Evolutionary conservation across 2,797 vertebrate species (phyloP), one percentile per base, ranked within the genome.

Genomic region (Alca torda): DNA sequence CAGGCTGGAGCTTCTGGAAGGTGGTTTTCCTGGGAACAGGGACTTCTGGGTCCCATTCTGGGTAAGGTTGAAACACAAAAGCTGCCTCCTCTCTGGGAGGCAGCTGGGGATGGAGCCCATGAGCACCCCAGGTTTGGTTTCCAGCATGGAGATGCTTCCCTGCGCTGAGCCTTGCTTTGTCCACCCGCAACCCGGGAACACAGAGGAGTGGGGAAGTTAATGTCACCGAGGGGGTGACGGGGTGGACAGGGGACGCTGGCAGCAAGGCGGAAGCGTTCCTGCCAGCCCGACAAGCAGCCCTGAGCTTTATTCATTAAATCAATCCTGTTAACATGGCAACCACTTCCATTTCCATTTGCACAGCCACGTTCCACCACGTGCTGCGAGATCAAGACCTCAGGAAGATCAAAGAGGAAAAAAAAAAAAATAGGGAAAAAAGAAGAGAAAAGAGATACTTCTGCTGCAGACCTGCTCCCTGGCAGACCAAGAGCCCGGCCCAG

Each of bases 311-410:
- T 94, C 35, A 0, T 9, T 15, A 33, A 60, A 35, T 14, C 76
- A 53, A 11, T 53, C 60, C 90, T 1, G 82, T 86, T 95, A 83
- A 51, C 93, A 91, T 78, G 91, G 93, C 93, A 95, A 95, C 94
- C 17, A 0, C 76, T 89, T 76, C 95, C 79, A 35, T 69, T 79
- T 84, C 30, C 25, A 67, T 93, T 16, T 35, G 45, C 51, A 61
- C 18, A 3, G 59, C 39, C 54, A 1, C 35, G 4, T 53, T 78
- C 83, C 59, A 8, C 39, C 3, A 6, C 15, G 2, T 0, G 11
- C 60, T 10, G 81, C 3, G 1, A 20, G 54, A 45, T 10, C 8
- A 1, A 41, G 61, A 89, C 43, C 78, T 79, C 9, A 1, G 28
- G 17, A 35, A 76, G 56, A 92, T 35, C 65, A 54, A 5, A 75